phyloP scores from a whole-genome alignment of 2,797 vertebrate species.

The Anabacerthia variegaticeps region DNA sequence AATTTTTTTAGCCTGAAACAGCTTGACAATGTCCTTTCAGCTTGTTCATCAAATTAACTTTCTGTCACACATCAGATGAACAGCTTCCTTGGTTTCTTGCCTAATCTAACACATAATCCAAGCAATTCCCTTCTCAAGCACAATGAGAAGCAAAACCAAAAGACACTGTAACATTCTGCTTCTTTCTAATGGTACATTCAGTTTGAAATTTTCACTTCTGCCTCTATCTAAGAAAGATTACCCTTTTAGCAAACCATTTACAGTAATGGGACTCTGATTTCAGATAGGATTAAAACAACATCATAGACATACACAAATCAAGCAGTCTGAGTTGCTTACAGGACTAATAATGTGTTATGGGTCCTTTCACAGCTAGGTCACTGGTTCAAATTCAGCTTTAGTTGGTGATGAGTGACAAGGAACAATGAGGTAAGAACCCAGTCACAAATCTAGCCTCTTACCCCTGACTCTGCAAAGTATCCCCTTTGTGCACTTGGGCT shows the following conservation, averaged over 20 bases:
- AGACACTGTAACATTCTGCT: background rate
- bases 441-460: background rate
- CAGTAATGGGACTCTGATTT: background rate
- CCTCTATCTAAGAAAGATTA: slow-evolving; percentile 16
- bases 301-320: slow-evolving; percentile 13
- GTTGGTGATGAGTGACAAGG: slow-evolving; percentile 35
- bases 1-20: slow-evolving; percentile 14
- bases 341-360: slow-evolving; percentile 45
- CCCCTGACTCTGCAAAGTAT: background rate
- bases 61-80: slow-evolving; percentile 33
- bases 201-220: slow-evolving; percentile 3
- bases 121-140: background rate
- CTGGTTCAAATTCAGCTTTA: slow-evolving; percentile 32
- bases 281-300: slow-evolving; percentile 16
- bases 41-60: slow-evolving; percentile 38
- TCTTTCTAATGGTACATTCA: background rate
- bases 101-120: slow-evolving; percentile 20
- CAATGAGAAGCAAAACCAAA: background rate
- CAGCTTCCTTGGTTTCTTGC: slow-evolving; percentile 42
- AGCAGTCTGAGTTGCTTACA: background rate
- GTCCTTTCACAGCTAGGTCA: slow-evolving; percentile 56
- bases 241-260: slow-evolving; percentile 28
- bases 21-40: slow-evolving; percentile 34
- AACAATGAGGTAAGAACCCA: slow-evolving; percentile 17
- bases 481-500: background rate